Evolutionary conservation across 2,113 vertebrate species (phyloP).

Genomic region (Ginglymostoma cirratum): DNA sequence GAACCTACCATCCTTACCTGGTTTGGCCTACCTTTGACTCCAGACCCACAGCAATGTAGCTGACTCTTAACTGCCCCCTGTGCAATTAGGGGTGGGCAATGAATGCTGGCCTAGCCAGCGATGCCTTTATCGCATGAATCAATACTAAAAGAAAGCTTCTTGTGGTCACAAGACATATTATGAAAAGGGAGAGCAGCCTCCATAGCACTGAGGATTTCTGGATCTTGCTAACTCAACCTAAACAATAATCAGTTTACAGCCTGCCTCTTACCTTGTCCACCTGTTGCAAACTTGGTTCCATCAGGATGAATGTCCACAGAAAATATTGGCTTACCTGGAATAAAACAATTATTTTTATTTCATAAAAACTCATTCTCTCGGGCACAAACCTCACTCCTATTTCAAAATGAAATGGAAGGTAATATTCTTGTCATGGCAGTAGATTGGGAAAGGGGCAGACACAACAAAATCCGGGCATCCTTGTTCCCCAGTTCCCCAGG

Average conservation of each 20-base stretch:
- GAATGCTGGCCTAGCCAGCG: too few species aligned
- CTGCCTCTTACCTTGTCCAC: constrained; percentile 79
- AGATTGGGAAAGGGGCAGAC: too few species aligned
- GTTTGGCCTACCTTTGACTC: too few species aligned
- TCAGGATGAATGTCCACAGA: constrained; percentile 98
- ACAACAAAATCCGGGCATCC: too few species aligned
- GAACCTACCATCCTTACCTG: too few species aligned
- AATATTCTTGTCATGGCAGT: background rate
- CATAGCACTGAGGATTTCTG: background rate
- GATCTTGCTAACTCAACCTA: background rate
- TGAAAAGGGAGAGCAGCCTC: background rate
- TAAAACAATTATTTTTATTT: constrained; percentile 38
- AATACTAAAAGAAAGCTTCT: too few species aligned
- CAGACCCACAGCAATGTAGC: too few species aligned
- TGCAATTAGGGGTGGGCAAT: too few species aligned
- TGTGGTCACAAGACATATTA: background rate
- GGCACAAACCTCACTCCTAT: background rate
- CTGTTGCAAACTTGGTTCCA: constrained; percentile 96
- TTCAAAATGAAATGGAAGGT: background rate
- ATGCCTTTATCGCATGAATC: too few species aligned
- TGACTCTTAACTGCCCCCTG: too few species aligned
- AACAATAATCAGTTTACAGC: background rate
- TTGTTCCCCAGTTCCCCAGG: too few species aligned
- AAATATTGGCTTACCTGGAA: constrained; percentile 94
- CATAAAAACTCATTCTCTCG: background rate